phyloP scores from a whole-genome alignment of 2,888 invertebrate genomes.

The Leucophenga maculata region DNA sequence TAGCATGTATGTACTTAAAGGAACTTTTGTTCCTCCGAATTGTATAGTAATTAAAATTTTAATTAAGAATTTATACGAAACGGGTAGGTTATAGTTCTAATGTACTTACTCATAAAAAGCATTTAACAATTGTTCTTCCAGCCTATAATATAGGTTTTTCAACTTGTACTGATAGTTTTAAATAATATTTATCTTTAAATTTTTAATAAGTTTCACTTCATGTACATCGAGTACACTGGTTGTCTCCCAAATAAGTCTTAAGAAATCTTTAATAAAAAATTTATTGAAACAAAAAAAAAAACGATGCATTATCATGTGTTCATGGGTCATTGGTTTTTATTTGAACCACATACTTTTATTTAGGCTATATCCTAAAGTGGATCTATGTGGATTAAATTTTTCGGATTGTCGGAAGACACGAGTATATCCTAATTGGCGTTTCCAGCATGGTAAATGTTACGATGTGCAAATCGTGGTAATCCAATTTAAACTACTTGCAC shows the following conservation, averaged over 20 bases:
- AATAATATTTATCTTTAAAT: slow-evolving; percentile 35
- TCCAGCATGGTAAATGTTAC: no score
- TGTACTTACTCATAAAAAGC: slow-evolving; percentile 49
- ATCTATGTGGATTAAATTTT: no score
- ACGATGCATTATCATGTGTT: no score
- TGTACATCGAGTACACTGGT: slow-evolving; percentile 11
- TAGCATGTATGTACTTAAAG: slow-evolving; percentile 49
- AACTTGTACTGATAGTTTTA: slow-evolving; percentile 60
- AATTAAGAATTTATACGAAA: not conserved
- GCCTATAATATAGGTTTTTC: slow-evolving; percentile 42
- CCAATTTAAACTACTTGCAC: no score
- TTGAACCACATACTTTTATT: no score
- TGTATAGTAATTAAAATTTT: slow-evolving; percentile 4
- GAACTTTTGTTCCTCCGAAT: slow-evolving; percentile 14
- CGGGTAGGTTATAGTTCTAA: slow-evolving; percentile 37
- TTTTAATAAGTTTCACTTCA: slow-evolving; percentile 12
- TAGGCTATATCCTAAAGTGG: no score
- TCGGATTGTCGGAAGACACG: no score
- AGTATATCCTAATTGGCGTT: no score
- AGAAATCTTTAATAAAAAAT: not conserved
- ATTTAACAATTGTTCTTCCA: slow-evolving; percentile 54
- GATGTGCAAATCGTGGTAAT: no score
- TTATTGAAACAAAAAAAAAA: no score
- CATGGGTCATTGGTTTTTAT: no score
- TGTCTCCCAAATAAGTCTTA: slow-evolving; percentile 6